Base-by-base conservation (phyloP, 2,888 invertebrate species). In the Pediacus dermestoides region DNA sequence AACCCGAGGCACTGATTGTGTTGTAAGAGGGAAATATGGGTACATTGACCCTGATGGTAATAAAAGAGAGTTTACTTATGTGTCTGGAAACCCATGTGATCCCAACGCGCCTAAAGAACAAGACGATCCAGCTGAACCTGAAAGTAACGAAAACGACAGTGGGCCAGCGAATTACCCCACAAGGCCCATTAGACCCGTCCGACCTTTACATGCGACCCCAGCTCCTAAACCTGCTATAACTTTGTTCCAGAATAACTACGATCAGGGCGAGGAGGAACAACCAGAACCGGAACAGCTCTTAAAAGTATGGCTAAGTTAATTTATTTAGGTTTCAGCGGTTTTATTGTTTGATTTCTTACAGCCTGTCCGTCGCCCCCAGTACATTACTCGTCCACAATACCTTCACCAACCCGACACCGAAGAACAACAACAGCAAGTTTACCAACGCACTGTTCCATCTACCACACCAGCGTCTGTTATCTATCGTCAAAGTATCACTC, bases 21-120 rank as follows among this genome's bases (percentile, higher is more conserved):
- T 89, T 0, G 88, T 88, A 3, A 77, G 88, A 42, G 89, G 89
- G 34, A 88, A 88, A 66, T 89, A 89, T 67, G 89, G 89, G 12
- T 89, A 89, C 71, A 74, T 89, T 7, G 89, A 89, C 68, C 88
- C 88, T 0, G 87, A 88, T 53, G 89, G 89, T 52, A 86, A 88
- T 70, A 86, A 86, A 60, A 71, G 88, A 50, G 88, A 89, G 67
- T 88, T 89, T 70, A 86, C 85, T 3, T 89, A 89, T 68, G 88
- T 88, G 0, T 86, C 86, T 13, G 88, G 88, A 11, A 88, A 88
- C 64, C 87, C 88, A 1, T 88, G 88, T 62, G 88, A 88, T 61
- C 88, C 88, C 4, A 88, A 87, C 67, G 83, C 83, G n/a, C 82
- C 82, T 0, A 78, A 81, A 47, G 81, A 80, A 7, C 81, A 84